phyloP scores from a whole-genome alignment of 2,113 vertebrate species.

The Stigmatopora argus region DNA sequence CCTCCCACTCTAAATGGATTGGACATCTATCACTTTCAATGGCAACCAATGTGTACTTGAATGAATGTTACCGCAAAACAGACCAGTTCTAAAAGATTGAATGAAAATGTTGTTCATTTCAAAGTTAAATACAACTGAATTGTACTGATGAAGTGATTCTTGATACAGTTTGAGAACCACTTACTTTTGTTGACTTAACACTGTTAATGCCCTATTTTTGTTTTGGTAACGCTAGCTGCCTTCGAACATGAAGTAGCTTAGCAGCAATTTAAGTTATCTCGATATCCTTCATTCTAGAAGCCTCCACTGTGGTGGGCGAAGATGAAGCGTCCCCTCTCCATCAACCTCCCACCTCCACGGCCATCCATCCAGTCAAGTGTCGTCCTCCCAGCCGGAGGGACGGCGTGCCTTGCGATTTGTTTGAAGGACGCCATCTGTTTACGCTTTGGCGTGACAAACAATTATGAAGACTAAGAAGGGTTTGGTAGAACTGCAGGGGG shows the following conservation, averaged over 20 bases:
- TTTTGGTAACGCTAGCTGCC: not conserved
- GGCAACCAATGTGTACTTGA: too few relatives aligned
- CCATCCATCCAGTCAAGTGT: conserved; percentile 31
- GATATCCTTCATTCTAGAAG: not conserved
- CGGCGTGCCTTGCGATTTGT: conserved; percentile 13
- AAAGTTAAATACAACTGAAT: not conserved
- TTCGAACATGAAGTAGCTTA: not conserved
- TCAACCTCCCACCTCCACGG: conserved; percentile 21
- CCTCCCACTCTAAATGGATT: too few relatives aligned
- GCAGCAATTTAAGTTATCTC: not conserved
- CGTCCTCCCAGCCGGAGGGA: conserved; percentile 17
- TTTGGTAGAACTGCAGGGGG: not conserved
- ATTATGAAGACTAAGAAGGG: conserved; percentile 9
- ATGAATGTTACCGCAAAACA: too few relatives aligned
- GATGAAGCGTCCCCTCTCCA: not conserved
- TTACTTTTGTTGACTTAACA: not conserved
- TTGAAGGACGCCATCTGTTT: conserved; percentile 48
- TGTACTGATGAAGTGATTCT: not conserved
- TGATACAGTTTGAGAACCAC: not conserved
- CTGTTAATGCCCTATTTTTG: not conserved
- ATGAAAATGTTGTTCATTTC: not conserved
- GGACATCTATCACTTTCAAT: too few relatives aligned
- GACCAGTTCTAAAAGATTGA: too few relatives aligned
- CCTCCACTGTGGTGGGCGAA: not conserved
- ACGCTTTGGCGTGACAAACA: conserved; percentile 31